Evolutionary conservation across 2,113 vertebrate genomes (phyloP).

Genomic region (Thalassarche chlororhynchos): DNA sequence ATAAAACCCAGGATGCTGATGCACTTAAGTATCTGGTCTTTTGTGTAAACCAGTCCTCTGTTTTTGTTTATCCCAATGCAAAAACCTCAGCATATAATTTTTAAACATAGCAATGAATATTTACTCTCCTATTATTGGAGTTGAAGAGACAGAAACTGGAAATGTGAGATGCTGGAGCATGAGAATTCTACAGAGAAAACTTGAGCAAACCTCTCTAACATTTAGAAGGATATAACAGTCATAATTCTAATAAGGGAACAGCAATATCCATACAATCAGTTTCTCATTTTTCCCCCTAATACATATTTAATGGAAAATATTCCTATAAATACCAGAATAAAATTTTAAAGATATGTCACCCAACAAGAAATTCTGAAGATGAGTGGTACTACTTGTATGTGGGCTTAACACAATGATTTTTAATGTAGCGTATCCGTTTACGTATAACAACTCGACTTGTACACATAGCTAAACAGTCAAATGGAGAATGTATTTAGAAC

Average conservation of each 20-base stretch:
- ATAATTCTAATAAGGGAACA: neutral
- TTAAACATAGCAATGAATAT: neutral
- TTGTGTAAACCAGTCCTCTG: neutral
- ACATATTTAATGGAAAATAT: neutral
- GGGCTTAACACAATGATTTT: neutral
- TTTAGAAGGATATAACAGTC: neutral
- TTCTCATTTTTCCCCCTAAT: fast-evolving
- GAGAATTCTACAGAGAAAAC: neutral
- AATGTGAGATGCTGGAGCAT: neutral
- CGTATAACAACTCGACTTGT: neutral
- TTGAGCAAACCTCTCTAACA: neutral
- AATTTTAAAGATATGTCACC: neutral
- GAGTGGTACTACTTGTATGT: neutral
- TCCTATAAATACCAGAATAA: neutral
- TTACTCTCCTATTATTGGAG: neutral
- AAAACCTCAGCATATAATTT: neutral
- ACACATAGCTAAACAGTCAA: neutral
- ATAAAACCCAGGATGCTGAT: neutral
- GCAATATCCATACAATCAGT: neutral
- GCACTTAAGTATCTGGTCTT: neutral
- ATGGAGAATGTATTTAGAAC: neutral
- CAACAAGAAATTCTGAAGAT: neutral
- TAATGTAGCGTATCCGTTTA: neutral
- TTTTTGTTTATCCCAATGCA: neutral
- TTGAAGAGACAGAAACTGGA: neutral